Conservation (phyloP, 2,113 vertebrate genomes). For the Mellivora capensis region DNA sequence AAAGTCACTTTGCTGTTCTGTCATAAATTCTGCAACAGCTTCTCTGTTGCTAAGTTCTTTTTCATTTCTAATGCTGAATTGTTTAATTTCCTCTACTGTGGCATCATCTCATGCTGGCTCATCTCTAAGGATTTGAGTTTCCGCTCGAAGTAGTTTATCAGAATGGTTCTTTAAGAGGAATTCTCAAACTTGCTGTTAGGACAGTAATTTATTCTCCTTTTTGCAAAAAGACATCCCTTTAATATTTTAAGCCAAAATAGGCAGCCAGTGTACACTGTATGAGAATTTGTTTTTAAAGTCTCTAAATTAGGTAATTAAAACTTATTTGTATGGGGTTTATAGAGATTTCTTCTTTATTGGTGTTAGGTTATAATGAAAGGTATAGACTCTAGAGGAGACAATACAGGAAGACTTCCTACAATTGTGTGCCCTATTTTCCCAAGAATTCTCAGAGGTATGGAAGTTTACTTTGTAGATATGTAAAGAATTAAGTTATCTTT, state of each 20-base stretch:
- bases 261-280: neutral
- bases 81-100: neutral
- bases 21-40: neutral
- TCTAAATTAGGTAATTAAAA: conserved; percentile 17
- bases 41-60: neutral
- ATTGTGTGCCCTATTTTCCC: neutral
- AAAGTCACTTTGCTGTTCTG: neutral
- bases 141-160: neutral
- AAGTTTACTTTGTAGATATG: neutral
- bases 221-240: neutral
- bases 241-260: conserved; percentile 8
- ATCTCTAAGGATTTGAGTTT: neutral
- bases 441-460: neutral
- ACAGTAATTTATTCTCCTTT: neutral
- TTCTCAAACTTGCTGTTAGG: neutral
- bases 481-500: neutral
- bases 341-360: conserved; percentile 15
- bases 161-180: neutral
- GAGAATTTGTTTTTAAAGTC: conserved; percentile 45
- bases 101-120: neutral
- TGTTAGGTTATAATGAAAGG: neutral
- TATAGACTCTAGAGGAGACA: neutral
- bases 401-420: neutral
- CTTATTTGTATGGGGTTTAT: neutral
- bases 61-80: neutral